These are phyloP conservation scores for Aepyceros melampus DNA, from an alignment of 2,113 vertebrate genomes.

Conservation along the genomic window DNA sequence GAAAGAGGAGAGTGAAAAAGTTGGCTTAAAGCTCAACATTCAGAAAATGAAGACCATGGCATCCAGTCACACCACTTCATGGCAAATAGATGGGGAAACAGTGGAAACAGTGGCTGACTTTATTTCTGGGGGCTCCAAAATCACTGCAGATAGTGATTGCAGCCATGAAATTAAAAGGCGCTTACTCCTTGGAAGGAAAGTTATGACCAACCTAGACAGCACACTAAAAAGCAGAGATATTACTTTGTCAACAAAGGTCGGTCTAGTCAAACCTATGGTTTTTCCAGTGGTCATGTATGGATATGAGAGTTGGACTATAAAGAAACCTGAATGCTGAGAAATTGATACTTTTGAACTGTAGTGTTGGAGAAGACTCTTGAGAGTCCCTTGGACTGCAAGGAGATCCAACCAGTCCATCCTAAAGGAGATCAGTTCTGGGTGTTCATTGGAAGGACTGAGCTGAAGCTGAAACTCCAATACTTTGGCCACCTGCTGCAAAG, in stretches of 20 bases:
- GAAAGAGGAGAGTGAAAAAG: not conserved
- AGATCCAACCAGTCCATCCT: not conserved
- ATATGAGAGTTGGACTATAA: not conserved
- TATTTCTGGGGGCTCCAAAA: too few relatives aligned
- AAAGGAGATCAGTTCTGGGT: not conserved
- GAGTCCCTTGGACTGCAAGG: not conserved
- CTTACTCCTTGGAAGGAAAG: not conserved
- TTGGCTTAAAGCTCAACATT: not conserved
- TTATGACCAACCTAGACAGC: not conserved
- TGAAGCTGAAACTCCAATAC: not conserved
- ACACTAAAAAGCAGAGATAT: not conserved
- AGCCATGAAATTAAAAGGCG: not conserved
- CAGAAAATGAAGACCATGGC: too few relatives aligned
- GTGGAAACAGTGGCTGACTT: too few relatives aligned
- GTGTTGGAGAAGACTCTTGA: not conserved
- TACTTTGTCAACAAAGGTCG: not conserved
- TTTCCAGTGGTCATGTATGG: not conserved
- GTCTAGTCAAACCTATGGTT: not conserved
- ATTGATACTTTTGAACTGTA: not conserved
- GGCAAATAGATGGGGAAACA: too few relatives aligned
- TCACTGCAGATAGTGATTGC: too few relatives aligned
- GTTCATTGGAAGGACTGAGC: not conserved
- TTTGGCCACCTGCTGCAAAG: not conserved
- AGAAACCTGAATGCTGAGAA: rapidly evolving
- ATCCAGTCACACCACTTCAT: too few relatives aligned